Evolutionary conservation across 2,888 invertebrate species (phyloP).

Genomic region (Mermis nigrescens): DNA sequence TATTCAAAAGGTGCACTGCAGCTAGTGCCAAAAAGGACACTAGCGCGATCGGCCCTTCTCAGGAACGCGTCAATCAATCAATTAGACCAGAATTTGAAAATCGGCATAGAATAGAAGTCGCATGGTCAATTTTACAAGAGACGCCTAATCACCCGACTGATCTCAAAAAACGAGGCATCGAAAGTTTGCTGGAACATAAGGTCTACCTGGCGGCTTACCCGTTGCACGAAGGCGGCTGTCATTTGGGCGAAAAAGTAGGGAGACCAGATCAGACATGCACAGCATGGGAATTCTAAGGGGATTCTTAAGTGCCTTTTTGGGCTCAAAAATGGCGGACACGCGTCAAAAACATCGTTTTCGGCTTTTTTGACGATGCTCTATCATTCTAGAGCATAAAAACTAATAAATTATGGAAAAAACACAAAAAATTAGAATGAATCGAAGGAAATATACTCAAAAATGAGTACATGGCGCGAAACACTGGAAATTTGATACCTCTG

Average conservation of each 20-base stretch:
- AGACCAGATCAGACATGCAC: background rate
- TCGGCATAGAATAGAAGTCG: background rate
- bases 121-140: background rate
- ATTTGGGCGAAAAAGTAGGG: background rate
- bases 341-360: too few relatives aligned
- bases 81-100: background rate
- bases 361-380: too few relatives aligned
- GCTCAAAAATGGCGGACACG: background rate
- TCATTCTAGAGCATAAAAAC: too few relatives aligned
- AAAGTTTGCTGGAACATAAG: background rate
- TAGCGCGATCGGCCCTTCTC: background rate
- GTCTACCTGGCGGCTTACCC: constrained; percentile 3
- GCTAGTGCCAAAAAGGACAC: background rate
- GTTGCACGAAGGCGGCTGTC: constrained; percentile 2
- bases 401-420: too few relatives aligned
- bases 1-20: background rate
- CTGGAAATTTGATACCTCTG: too few relatives aligned
- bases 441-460: too few relatives aligned
- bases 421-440: too few relatives aligned
- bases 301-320: too few relatives aligned
- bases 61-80: background rate
- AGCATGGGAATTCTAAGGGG: too few relatives aligned
- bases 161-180: constrained; percentile 3
- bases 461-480: too few relatives aligned
- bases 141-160: background rate